Conservation (phyloP, 2,113 vertebrate genomes). For the Campylomormyrus tamandua region DNA sequence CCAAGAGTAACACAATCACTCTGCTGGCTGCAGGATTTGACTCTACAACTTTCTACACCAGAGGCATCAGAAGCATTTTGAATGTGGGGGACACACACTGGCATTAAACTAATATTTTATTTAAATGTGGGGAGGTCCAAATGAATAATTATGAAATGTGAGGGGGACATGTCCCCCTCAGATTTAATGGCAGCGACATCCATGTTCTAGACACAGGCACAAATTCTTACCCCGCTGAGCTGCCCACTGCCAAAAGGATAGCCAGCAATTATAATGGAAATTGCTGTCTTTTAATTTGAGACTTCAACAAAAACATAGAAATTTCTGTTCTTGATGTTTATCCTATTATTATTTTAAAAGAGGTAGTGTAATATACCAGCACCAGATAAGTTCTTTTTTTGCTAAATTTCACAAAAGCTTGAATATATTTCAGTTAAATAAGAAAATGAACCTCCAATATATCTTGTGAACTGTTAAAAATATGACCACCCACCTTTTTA, state of each 20-base stretch:
- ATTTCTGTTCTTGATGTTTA: background rate
- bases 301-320: background rate
- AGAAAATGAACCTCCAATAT: background rate
- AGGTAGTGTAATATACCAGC: background rate
- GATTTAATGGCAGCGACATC: too few species aligned
- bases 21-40: background rate
- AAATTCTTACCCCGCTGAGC: background rate
- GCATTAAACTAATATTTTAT: too few species aligned
- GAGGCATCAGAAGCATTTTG: too few species aligned
- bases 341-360: background rate
- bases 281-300: background rate
- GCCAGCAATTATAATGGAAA: background rate
- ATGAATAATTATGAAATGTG: too few species aligned
- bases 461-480: background rate
- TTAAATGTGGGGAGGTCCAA: too few species aligned
- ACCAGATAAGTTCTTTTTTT: background rate
- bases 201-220: background rate
- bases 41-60: background rate
- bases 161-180: too few species aligned
- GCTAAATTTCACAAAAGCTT: background rate
- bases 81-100: too few species aligned
- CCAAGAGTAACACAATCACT: background rate
- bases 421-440: background rate
- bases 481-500: background rate
- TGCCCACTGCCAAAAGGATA: background rate